Evolutionary conservation across 2,113 vertebrate species (phyloP), one percentile per base, ranked within the genome.

Genomic region (Pedionomus torquatus): DNA sequence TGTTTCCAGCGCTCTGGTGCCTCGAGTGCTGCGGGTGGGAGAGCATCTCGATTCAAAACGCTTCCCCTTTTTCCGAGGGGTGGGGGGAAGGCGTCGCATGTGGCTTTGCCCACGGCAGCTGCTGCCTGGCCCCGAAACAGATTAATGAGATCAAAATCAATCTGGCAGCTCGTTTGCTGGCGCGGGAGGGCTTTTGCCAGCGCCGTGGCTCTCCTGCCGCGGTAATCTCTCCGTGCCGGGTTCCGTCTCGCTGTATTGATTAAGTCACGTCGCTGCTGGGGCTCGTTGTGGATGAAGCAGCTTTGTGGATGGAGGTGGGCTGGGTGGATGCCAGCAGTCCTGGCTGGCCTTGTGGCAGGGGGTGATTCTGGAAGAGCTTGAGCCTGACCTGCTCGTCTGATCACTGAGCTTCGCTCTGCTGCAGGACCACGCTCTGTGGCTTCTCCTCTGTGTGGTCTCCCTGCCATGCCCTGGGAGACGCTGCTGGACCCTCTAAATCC

Each of bases 141-240:
- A 83, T 91, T 92, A 96, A 96, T 91, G 85, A 95, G 94, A 75
- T 95, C 79, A 83, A 60, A 95, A 97, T 97, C 96, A 96, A 96
- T 86, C 76, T 94, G 96, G 93, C 97, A 93, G 83, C 68, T 93
- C 31, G 0, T 66, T 96, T 17, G 57, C 88, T 91, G 90, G 83
- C 12, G 48, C 39, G 64, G 92, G 77, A 52, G 54, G 68, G 76
- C 60, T 91, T 93, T 92, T 70, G 83, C 85, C 96, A 89, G 79
- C 33, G 3, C 90, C 3, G 7, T 46, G 91, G 80, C 80, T 94
- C 93, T 84, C 84, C 76, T 82, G 78, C 96, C 4, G 5, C 2
- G 69, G 72, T 72, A 58, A 96, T 97, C 74, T 83, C 80, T 75
- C 88, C 51, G 2, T 35, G 91, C 75, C 4, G 23, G 72, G 21